Conservation (phyloP, 30 jellyfish, hydroid and myxozoan genomes). For the Mastigias papua region DNA sequence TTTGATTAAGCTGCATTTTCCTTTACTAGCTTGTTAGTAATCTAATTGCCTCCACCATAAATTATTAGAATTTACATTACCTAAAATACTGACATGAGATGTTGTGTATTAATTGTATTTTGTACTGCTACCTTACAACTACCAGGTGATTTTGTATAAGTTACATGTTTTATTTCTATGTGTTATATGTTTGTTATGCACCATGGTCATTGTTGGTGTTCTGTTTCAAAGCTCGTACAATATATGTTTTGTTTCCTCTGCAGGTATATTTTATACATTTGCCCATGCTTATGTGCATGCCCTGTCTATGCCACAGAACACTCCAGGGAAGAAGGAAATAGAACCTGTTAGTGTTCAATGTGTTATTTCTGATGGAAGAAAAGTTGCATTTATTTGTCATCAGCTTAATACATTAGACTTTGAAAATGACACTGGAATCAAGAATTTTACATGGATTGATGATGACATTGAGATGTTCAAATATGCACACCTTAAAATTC, state of each 20-base stretch:
- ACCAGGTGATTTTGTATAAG: too few species aligned
- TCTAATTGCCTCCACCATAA: too few species aligned
- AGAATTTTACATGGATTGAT: slow-evolving; percentile 82
- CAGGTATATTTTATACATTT: slow-evolving; percentile 62
- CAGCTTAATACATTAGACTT: slow-evolving; percentile 87
- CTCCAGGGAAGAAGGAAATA: slow-evolving; percentile 55
- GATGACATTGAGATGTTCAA: slow-evolving; percentile 70
- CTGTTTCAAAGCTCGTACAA: too few species aligned
- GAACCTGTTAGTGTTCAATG: slow-evolving; percentile 83
- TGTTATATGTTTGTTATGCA: too few species aligned
- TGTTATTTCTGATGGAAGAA: slow-evolving; percentile 67
- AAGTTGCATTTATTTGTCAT: slow-evolving; percentile 64
- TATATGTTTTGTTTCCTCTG: neutral
- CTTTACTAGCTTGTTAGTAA: too few species aligned
- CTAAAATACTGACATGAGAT: too few species aligned
- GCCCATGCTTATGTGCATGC: slow-evolving; percentile 76
- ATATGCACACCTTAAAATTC: slow-evolving; percentile 58
- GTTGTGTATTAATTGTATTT: too few species aligned
- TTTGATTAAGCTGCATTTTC: too few species aligned
- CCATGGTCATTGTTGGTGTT: too few species aligned
- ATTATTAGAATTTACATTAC: too few species aligned
- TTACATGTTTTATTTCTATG: too few species aligned
- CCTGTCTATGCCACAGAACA: slow-evolving; percentile 28
- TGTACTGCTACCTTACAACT: too few species aligned
- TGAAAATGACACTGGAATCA: slow-evolving; percentile 57